A percentile compares a stretch with the other conserved stretches of the same genome.
These are phyloP conservation scores for Phengaris arion DNA, from an alignment of 2,888 invertebrate species.

Conservation along the genomic window DNA sequence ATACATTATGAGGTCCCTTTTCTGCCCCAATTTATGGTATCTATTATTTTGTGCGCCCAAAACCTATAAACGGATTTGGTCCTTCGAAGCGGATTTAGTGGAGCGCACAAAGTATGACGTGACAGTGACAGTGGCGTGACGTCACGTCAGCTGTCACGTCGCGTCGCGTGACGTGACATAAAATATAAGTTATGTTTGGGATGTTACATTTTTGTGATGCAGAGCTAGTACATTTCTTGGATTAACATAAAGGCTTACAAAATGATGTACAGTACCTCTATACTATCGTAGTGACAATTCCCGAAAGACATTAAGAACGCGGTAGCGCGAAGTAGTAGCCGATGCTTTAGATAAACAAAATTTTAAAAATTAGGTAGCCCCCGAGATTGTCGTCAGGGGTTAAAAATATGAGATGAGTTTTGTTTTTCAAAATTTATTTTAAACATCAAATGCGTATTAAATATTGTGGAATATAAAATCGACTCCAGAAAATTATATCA, in stretches of 20 bases:
- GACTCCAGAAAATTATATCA: not conserved
- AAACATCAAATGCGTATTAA: not conserved
- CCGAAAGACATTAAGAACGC: too few relatives aligned
- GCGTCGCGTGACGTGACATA: conserved; percentile 27
- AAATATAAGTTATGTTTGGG: conserved; percentile 10
- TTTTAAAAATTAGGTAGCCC: too few relatives aligned
- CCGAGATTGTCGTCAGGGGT: too few relatives aligned
- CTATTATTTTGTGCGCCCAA: conserved; percentile 4
- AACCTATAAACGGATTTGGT: conserved; percentile 8
- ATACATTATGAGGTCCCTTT: conserved; percentile 13
- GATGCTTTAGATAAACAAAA: too few relatives aligned
- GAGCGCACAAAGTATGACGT: conserved; percentile 1
- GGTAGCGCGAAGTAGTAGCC: too few relatives aligned
- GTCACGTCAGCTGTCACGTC: conserved; percentile 32
- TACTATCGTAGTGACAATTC: too few relatives aligned
- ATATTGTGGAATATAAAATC: too few relatives aligned
- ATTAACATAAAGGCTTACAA: not conserved
- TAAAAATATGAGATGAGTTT: not conserved
- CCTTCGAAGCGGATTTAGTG: not conserved
- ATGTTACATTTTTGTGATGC: not conserved
- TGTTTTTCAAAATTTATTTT: not conserved
- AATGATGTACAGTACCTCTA: not conserved
- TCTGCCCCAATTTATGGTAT: not conserved
- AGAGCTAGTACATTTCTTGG: not conserved
- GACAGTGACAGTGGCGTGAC: conserved; percentile 32